phyloP scores from a whole-genome alignment of 2,113 vertebrate species.

The crab-eating macaque (Macaca fascicularis) region T2T-MFA8v1.1 NC_088378.1:117086501-117087000 shows the following conservation, averaged over 20 bases:
- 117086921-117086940: neutral
- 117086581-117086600: neutral
- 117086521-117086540: neutral
- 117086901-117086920: neutral
- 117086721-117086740: neutral
- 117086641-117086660: neutral
- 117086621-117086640: neutral
- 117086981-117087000: neutral
- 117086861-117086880: neutral
- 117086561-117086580: neutral
- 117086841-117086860: neutral
- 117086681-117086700: neutral
- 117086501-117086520: neutral
- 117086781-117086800: neutral
- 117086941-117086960: neutral
- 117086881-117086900: no score
- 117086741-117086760: neutral
- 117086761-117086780: neutral
- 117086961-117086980: neutral
- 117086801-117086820: neutral
- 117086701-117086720: neutral
- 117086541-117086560: neutral
- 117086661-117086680: neutral
- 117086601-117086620: neutral
- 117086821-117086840: no score